These are phyloP conservation scores for Tenebrio molitor DNA, from an alignment of 1,140 invertebrate species.

Conservation along the genomic window DNA sequence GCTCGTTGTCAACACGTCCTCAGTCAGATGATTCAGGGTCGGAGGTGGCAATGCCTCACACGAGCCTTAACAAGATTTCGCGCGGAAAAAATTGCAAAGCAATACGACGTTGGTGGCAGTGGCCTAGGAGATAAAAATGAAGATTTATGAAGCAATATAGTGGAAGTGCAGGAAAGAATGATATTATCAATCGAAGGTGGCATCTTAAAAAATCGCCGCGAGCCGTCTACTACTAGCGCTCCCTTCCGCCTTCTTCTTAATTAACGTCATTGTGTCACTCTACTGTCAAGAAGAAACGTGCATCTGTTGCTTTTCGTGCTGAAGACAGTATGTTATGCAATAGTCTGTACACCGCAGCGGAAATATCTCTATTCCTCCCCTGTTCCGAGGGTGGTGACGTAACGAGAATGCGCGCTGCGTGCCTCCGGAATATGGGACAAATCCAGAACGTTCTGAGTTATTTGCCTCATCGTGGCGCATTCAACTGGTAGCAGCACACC, in stretches of 20 bases:
- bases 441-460: conserved; percentile 30
- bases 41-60: conserved; percentile 14
- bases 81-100: conserved; percentile 6
- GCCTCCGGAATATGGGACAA: conserved; percentile 10
- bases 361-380: too few relatives aligned
- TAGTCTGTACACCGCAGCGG: too few relatives aligned
- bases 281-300: too few relatives aligned
- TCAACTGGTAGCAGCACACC: conserved; percentile 20
- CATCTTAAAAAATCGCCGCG: too few relatives aligned
- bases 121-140: conserved; percentile 9
- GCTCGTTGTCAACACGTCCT: neutral
- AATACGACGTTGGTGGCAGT: neutral
- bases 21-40: neutral
- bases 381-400: conserved; percentile 5
- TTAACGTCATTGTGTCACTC: too few relatives aligned
- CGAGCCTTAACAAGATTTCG: neutral
- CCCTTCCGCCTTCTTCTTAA: too few relatives aligned
- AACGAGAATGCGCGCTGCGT: conserved; percentile 14
- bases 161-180: neutral
- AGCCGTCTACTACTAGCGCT: too few relatives aligned
- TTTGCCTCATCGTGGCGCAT: conserved; percentile 13
- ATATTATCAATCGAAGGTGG: neutral
- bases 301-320: too few relatives aligned
- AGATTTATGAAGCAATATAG: conserved; percentile 15
- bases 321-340: too few relatives aligned